phyloP scores from a whole-genome alignment of 2,113 vertebrate species.

The Microcebus lehilahytsara region DNA sequence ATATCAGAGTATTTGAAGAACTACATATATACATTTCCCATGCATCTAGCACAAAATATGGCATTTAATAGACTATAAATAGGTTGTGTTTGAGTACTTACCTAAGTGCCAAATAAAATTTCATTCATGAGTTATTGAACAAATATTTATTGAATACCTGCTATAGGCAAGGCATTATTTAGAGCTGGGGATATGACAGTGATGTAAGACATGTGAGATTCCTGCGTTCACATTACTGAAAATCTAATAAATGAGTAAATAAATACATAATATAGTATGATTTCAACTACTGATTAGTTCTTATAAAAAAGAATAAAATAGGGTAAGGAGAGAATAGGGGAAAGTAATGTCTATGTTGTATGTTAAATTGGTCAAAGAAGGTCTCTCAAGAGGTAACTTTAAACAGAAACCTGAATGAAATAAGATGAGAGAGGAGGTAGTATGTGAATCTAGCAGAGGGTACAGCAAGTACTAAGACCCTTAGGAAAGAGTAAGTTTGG shows the following conservation, averaged over 20 bases:
- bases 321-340: background rate
- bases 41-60: background rate
- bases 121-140: background rate
- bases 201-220: background rate
- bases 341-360: background rate
- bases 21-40: background rate
- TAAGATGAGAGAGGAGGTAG: background rate
- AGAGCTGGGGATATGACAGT: background rate
- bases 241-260: background rate
- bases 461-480: background rate
- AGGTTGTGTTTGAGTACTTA: background rate
- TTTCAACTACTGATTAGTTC: background rate
- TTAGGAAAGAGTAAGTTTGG: background rate
- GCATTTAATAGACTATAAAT: background rate
- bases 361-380: background rate
- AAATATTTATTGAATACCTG: constrained; percentile 11
- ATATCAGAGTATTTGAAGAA: background rate
- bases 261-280: constrained; percentile 16
- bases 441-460: background rate
- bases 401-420: background rate
- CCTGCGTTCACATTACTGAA: background rate
- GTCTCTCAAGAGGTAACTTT: background rate
- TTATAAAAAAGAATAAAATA: background rate
- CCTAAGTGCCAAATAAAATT: background rate
- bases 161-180: background rate